Evolutionary conservation across 2,888 invertebrate genomes (phyloP), one percentile per base, ranked within the genome.

Genomic region (Ophion ventricosus): DNA sequence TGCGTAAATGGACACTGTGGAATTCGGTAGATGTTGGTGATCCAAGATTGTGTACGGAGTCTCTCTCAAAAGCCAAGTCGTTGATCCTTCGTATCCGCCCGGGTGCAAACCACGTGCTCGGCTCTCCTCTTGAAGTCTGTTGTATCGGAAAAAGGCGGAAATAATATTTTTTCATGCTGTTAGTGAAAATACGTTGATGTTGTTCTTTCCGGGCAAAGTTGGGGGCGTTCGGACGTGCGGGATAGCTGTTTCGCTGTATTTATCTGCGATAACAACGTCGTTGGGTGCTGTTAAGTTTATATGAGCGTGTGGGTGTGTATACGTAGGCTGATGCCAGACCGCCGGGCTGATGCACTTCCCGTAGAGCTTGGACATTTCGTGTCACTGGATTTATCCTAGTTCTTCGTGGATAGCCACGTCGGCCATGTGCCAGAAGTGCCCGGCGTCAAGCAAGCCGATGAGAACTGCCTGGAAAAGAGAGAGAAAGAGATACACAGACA

Each of bases 291-390:
- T 14, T 57, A 23, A 40, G 63, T 54, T 29, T 29, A 17, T 20
- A 49, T 40, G 20, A 11, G 20, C 26, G 17, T 7, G 56, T 67
- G 29, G 29, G 20, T 79, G 70, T 78, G 54, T 59, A 10, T 23
- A 40, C 17, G 20, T 57, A 49, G 29, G 40, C 29, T 29, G 66
- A 69, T 61, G 77, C 63, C 57, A 61, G 64, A 80, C 73, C 43
- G 67, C 43, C 67, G 72, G 64, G 76, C 72, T 81, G 72, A 78
- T 85, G 85, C 82, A 83, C 78, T 86, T 85, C 79, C 70, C 79
- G 76, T 78, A 63, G 70, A 64, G 73, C 80, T 67, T 72, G 76
- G 82, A 80, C 82, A 82, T 75, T 78, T 26, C 76, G 72, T 76
- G 85, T 85, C 84, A 80, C 67, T 69, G 73, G 73, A 82, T 72